Base-by-base conservation (phyloP, 2,888 invertebrate genomes). In the Pyrocoelia pectoralis region DNA sequence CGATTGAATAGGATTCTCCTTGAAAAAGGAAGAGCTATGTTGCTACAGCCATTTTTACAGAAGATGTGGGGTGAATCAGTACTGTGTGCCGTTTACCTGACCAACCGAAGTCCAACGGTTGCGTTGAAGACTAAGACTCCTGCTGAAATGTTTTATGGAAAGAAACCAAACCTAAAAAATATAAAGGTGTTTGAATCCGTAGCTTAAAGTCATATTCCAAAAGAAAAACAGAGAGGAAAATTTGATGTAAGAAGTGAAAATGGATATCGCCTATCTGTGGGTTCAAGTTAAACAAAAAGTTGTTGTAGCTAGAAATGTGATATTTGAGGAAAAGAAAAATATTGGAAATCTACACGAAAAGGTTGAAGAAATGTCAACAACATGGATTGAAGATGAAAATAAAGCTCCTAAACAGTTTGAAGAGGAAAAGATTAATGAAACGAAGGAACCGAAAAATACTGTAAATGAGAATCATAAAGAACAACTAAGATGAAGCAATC, bases 31-130 rank as follows among this genome's bases (percentile, higher is more conserved):
- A 24, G 1, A 58, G 60, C 9, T 78, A 80, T 65, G 24, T 6
- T 24, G 3, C 6, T 24, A 6, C 4, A 24, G 4, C 6, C 24
- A 24, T 24, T 6, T 6, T 24, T 24, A 6, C 24, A 3, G 24
- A 6, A 2, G 2, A 76, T 80, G 51, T 80, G 78, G 79, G 74
- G 75, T 40, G 77, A 79, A 66, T 79, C 78, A 24, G 49, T 72
- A 18, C 49, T 56, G 6, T 62, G 63, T 48, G 70, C 72, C 3
- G 65, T 70, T 0, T 76, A 75, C 46, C 33, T 74, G 9, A 54
- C 70, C 1, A 75, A 73, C 59, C 38, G 73, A 60, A 68, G 71
- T 49, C 70, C 72, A 10, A 73, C 72, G 10, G 29, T 51, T 5
- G 58, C 64, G 15, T 40, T 66, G 38, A 46, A 46, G 13, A n/a